Evolutionary conservation across 2,888 invertebrate species (phyloP).

Genomic region (Panzeria rudis): DNA sequence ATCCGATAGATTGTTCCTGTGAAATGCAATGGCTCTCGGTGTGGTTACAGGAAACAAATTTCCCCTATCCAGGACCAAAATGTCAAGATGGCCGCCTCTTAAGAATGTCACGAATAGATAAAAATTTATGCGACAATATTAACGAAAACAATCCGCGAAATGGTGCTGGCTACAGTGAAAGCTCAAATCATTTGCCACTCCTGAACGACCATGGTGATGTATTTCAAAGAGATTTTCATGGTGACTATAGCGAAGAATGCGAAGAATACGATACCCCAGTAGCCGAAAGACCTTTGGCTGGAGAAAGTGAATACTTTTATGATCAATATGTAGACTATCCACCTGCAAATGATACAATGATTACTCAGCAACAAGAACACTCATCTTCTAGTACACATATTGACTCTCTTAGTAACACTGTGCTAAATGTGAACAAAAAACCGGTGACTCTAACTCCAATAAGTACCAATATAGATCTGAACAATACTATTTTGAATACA

Average conservation of each 20-base stretch:
- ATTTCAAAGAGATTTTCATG: slow-evolving; percentile 85
- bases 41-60: slow-evolving; percentile 91
- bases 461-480: slow-evolving; percentile 85
- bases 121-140: slow-evolving; percentile 86
- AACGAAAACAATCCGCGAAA: slow-evolving; percentile 77
- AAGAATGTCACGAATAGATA: slow-evolving; percentile 89
- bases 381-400: slow-evolving; percentile 43
- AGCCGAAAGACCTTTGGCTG: slow-evolving; percentile 87
- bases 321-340: slow-evolving; percentile 93
- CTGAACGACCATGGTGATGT: slow-evolving; percentile 89
- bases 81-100: slow-evolving; percentile 91
- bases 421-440: slow-evolving; percentile 78
- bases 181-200: slow-evolving; percentile 85
- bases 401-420: slow-evolving; percentile 79
- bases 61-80: slow-evolving; percentile 88
- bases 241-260: slow-evolving; percentile 85
- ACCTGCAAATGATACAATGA: slow-evolving; percentile 80
- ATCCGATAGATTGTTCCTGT: slow-evolving; percentile 93
- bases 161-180: slow-evolving; percentile 56
- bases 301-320: slow-evolving; percentile 92
- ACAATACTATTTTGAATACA: slow-evolving; percentile 83
- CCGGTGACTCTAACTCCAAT: slow-evolving; percentile 82
- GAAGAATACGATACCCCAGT: slow-evolving; percentile 78
- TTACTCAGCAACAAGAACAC: slow-evolving; percentile 47
- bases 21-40: slow-evolving; percentile 92